These are phyloP conservation scores for Alaudala cheleensis DNA, from an alignment of 2,113 vertebrate genomes.

Conservation along the genomic window DNA sequence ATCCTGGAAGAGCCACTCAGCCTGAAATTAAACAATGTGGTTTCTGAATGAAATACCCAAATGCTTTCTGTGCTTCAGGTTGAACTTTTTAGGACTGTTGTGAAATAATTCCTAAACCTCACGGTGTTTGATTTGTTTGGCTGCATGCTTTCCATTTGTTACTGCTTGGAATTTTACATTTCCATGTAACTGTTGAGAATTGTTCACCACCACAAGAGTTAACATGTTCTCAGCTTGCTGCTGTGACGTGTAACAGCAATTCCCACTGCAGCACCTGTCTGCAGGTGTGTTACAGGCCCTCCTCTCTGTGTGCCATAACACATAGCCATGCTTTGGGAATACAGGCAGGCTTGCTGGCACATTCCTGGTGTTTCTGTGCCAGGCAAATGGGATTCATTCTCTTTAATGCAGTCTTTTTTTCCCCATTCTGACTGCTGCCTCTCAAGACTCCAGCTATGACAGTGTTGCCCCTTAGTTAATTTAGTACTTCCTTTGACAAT, in stretches of 20 bases:
- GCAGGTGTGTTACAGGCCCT: neutral
- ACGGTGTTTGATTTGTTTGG: neutral
- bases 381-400: neutral
- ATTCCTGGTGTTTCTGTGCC: neutral
- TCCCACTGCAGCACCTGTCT: conserved; percentile 2
- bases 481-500: neutral
- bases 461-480: neutral
- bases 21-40: neutral
- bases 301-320: neutral
- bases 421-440: neutral
- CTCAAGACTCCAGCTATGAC: neutral
- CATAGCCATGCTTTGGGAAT: neutral
- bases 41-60: neutral
- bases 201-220: neutral
- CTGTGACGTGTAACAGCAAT: neutral
- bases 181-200: neutral
- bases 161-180: conserved; percentile 8
- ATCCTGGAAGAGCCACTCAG: conserved; percentile 56
- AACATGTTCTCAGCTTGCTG: conserved; percentile 48
- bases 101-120: conserved; percentile 58
- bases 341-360: neutral
- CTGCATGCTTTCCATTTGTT: conserved; percentile 53
- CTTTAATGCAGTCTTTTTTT: neutral
- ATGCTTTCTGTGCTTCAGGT: conserved; percentile 18
- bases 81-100: conserved; percentile 54